These are phyloP conservation scores for Galeopsomyia nigrocyanea DNA, from an alignment of 2,888 invertebrate genomes.

Conservation along the genomic window DNA sequence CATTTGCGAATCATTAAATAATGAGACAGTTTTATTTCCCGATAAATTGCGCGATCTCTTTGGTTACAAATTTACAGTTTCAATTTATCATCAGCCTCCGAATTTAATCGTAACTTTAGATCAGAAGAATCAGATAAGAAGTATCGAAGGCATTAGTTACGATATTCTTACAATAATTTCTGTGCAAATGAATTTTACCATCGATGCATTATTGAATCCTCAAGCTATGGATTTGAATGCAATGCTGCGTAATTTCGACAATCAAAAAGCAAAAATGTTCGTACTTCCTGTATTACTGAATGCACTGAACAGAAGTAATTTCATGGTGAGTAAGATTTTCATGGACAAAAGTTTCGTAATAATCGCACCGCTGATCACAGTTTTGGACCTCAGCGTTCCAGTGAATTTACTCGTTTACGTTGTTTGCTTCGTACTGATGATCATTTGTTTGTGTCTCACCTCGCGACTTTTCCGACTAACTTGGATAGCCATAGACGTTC, in stretches of 20 bases:
- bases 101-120: background rate
- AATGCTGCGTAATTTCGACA: background rate
- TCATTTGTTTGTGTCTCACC: background rate
- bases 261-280: background rate
- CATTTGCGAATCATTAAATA: background rate
- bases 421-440: background rate
- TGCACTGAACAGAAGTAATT: background rate
- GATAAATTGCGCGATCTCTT: slow-evolving; percentile 9
- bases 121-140: background rate
- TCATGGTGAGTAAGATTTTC: background rate
- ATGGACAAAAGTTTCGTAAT: slow-evolving; percentile 15
- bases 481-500: slow-evolving; percentile 4
- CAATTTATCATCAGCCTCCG: background rate
- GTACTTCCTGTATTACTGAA: slow-evolving; percentile 4
- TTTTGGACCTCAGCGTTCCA: background rate
- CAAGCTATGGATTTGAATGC: background rate
- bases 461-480: background rate
- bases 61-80: slow-evolving; percentile 13
- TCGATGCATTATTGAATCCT: background rate
- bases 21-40: background rate
- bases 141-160: background rate
- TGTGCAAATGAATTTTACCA: slow-evolving; percentile 9
- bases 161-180: background rate
- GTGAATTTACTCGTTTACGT: background rate
- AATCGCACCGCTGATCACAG: background rate